A percentile compares a stretch with the other conserved stretches of the same genome.
These are phyloP conservation scores for human (Homo sapiens) DNA, from an alignment of 2,113 vertebrate genomes.

Conservation along the genomic window GRCh38 chr1:103973001-103973500, in stretches of 20 bases:
- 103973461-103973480: neutral
- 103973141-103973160: neutral
- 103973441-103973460: neutral
- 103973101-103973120: neutral
- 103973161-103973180: neutral
- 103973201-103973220: neutral
- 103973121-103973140: neutral
- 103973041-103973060: neutral
- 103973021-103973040: neutral
- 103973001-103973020: neutral
- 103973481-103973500: neutral
- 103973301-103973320: neutral
- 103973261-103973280: neutral
- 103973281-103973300: neutral
- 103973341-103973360: neutral
- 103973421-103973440: neutral
- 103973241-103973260: neutral
- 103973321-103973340: neutral
- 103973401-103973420: neutral
- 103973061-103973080: neutral
- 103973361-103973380: neutral
- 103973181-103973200: neutral
- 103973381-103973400: neutral
- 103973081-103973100: neutral
- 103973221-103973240: neutral